These are phyloP conservation scores for Liasis olivaceus DNA, from an alignment of 2,797 vertebrate genomes.

Conservation along the genomic window DNA sequence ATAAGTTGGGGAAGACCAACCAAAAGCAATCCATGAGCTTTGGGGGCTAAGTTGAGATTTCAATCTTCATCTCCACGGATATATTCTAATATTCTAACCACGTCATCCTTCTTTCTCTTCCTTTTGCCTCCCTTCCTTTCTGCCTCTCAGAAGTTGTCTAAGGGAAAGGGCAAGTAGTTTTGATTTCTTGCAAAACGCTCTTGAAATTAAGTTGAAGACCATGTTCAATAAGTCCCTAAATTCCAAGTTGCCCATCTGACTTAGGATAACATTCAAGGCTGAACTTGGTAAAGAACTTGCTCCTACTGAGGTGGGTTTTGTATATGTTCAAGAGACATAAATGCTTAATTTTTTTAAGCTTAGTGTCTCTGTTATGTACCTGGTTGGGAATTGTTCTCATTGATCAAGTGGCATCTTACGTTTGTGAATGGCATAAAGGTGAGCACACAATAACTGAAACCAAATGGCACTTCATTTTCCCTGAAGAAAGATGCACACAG, in stretches of 20 bases:
- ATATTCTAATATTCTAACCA: not conserved
- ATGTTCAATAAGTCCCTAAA: not conserved
- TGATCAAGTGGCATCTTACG: not conserved
- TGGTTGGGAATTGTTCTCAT: not conserved
- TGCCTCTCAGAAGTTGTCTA: not conserved
- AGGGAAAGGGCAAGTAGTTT: not conserved
- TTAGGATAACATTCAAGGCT: not conserved
- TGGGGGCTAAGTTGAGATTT: not conserved
- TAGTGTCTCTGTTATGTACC: not conserved
- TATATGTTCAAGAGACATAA: rapidly evolving
- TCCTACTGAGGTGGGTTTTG: rapidly evolving
- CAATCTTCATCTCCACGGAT: not conserved
- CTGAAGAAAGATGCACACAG: not conserved
- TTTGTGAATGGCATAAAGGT: not conserved
- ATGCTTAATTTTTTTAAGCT: not conserved
- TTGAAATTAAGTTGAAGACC: not conserved
- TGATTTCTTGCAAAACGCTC: not conserved
- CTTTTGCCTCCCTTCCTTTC: not conserved
- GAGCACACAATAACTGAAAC: not conserved
- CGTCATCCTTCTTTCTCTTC: not conserved
- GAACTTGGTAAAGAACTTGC: not conserved
- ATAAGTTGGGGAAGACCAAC: not conserved
- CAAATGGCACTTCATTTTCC: not conserved
- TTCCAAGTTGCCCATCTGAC: not conserved
- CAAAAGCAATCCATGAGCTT: not conserved